Percentiles rank a stretch among this genome's conserved stretches.
Evolutionary conservation across 2,113 vertebrate species (phyloP).

Genomic region (Zosterops pallidus): DNA sequence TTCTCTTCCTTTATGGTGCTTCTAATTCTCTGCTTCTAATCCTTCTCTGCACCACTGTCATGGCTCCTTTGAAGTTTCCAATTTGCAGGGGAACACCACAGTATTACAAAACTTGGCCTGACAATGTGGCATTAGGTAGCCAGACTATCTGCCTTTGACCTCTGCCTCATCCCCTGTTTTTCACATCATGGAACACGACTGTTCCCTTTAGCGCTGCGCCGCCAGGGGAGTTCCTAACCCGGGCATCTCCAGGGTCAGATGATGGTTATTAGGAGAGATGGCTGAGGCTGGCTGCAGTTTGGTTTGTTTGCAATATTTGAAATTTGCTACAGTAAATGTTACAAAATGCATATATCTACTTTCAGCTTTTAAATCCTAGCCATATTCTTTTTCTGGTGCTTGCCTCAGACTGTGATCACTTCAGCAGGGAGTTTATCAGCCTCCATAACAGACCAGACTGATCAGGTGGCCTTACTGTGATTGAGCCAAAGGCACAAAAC

Average conservation of each 20-base stretch:
- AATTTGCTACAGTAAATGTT: not conserved
- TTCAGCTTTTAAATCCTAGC: not conserved
- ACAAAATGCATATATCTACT: not conserved
- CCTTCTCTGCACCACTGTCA: not conserved
- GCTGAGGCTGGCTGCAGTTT: not conserved
- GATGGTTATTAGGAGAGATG: not conserved
- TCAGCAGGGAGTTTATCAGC: not conserved
- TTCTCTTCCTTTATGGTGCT: not conserved
- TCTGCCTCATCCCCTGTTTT: not conserved
- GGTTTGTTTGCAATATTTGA: not conserved
- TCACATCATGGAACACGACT: not conserved
- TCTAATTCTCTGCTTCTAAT: not conserved
- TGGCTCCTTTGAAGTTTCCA: not conserved
- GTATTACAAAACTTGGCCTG: not conserved
- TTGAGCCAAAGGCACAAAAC: not conserved
- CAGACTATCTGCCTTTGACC: not conserved
- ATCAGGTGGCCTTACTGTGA: not conserved
- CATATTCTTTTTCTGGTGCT: not conserved
- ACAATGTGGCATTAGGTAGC: not conserved
- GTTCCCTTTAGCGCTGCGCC: not conserved
- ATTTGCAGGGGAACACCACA: not conserved
- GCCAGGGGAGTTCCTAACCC: not conserved
- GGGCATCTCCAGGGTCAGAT: not conserved
- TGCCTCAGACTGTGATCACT: not conserved
- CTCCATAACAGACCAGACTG: not conserved